phyloP scores from a whole-genome alignment of 2,888 invertebrate genomes.

The Standfussiana lucernea region DNA sequence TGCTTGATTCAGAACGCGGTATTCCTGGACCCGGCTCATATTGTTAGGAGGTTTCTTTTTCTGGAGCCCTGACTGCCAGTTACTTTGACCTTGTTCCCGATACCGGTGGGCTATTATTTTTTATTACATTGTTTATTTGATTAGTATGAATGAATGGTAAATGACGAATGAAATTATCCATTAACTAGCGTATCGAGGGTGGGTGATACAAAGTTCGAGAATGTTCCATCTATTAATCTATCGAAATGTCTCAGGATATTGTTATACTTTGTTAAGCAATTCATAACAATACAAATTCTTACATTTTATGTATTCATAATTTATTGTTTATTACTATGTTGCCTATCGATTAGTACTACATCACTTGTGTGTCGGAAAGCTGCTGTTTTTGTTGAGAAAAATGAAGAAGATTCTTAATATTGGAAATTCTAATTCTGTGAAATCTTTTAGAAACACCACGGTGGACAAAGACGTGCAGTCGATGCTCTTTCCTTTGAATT shows the following conservation, averaged over 20 bases:
- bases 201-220: neutral
- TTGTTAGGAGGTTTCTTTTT: too few relatives aligned
- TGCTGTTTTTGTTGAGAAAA: neutral
- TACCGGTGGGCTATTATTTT: too few relatives aligned
- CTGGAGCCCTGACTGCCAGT: too few relatives aligned
- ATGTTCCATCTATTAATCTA: neutral
- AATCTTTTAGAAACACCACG: neutral
- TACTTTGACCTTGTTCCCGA: too few relatives aligned
- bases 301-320: too few relatives aligned
- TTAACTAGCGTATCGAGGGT: too few relatives aligned
- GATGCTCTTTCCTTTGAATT: constrained; percentile 42
- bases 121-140: too few relatives aligned
- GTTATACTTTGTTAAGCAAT: neutral
- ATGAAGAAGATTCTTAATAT: neutral
- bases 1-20: too few relatives aligned
- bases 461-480: constrained; percentile 39
- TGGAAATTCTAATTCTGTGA: neutral
- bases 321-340: too few relatives aligned
- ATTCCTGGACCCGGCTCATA: too few relatives aligned
- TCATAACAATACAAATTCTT: neutral
- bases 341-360: neutral
- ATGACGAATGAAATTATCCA: too few relatives aligned
- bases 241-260: neutral
- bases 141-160: too few relatives aligned
- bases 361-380: neutral